Percentiles rank a stretch among this genome's conserved stretches.
Evolutionary conservation across 2,113 vertebrate genomes (phyloP).

Genomic region (Numenius arquata): DNA sequence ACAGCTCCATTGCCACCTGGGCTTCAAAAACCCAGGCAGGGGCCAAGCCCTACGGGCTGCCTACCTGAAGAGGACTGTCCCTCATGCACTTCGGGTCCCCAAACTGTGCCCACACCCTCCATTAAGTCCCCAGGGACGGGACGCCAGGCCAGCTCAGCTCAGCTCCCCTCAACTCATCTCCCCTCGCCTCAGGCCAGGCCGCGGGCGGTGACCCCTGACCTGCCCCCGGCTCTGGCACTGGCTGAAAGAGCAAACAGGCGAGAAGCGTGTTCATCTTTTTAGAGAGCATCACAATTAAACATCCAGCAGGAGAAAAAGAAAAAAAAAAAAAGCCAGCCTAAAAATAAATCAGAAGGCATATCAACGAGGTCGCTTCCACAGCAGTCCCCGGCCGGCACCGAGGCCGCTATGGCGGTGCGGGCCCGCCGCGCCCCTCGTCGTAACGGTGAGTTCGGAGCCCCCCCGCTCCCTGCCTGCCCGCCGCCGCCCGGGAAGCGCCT

Average conservation of each 20-base stretch:
- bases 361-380: too few species aligned
- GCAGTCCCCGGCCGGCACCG: not conserved
- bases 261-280: accelerated
- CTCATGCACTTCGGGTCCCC: accelerated
- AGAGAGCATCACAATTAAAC: not conserved
- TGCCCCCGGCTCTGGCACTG: not conserved
- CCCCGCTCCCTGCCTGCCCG: not conserved
- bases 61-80: accelerated
- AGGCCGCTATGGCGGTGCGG: not conserved
- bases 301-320: too few species aligned
- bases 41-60: accelerated
- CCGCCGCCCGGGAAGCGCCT: not conserved
- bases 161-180: not conserved
- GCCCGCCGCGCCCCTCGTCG: not conserved
- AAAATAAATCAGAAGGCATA: not conserved
- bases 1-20: not conserved
- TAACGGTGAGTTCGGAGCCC: not conserved
- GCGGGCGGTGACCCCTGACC: accelerated
- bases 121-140: accelerated
- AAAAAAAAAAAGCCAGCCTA: not conserved
- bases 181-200: not conserved
- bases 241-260: not conserved
- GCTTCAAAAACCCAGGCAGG: not conserved
- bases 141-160: not conserved
- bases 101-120: too few species aligned